Evolutionary conservation across 2,888 invertebrate genomes (phyloP).

Genomic region (Drosophila kanekoi): DNA sequence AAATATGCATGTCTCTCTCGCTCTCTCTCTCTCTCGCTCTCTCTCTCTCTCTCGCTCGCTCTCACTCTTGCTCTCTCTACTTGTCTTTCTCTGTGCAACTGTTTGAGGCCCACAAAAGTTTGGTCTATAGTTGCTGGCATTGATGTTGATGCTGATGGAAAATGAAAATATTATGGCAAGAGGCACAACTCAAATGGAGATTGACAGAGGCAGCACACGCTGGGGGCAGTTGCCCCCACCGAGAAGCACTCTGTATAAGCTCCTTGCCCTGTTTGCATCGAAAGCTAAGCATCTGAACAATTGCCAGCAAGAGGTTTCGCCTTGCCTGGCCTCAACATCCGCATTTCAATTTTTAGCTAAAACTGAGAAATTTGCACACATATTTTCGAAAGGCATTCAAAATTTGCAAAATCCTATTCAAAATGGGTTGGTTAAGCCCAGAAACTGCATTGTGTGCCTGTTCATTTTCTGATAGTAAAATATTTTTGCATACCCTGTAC

Average conservation of each 20-base stretch:
- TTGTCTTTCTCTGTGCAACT: neutral
- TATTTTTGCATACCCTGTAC: conserved; percentile 2
- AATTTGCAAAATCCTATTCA: conserved; percentile 7
- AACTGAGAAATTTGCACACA: conserved; percentile 8
- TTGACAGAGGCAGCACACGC: conserved; percentile 23
- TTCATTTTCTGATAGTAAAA: no score
- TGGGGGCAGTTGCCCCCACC: neutral
- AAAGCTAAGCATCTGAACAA: conserved; percentile 22
- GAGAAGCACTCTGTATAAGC: conserved; percentile 19
- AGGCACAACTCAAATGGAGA: conserved; percentile 34
- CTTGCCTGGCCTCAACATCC: neutral
- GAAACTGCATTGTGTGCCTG: no score
- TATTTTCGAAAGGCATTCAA: conserved; percentile 3
- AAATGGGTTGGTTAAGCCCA: conserved; percentile 2
- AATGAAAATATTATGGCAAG: conserved; percentile 43
- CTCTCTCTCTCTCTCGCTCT: neutral
- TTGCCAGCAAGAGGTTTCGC: conserved; percentile 10
- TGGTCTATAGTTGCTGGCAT: no score
- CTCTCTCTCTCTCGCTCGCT: neutral
- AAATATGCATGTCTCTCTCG: neutral
- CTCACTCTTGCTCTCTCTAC: no score
- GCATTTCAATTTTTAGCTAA: neutral
- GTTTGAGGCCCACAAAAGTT: neutral
- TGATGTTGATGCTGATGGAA: conserved; percentile 37
- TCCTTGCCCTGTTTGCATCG: conserved; percentile 20